Conservation (phyloP, 2,888 invertebrate genomes). For the Dicranocentrus wangi region DNA sequence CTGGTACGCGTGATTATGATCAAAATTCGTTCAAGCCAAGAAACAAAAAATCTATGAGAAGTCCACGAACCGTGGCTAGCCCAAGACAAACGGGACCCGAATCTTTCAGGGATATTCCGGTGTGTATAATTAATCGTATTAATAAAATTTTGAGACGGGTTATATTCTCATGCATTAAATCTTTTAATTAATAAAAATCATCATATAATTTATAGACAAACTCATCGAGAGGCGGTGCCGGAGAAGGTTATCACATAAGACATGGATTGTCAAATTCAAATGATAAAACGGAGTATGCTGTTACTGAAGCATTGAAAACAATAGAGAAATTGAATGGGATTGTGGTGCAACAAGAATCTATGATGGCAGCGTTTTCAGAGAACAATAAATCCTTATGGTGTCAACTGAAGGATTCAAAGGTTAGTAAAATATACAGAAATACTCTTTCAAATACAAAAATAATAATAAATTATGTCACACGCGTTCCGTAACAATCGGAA, state of each 20-base stretch:
- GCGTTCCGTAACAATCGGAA: neutral
- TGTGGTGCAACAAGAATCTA: slow-evolving; percentile 65
- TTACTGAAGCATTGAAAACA: slow-evolving; percentile 40
- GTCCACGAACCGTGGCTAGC: slow-evolving; percentile 41
- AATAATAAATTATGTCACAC: slow-evolving; percentile 9
- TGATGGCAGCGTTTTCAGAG: slow-evolving; percentile 62
- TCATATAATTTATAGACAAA: slow-evolving; percentile 11
- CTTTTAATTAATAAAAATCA: too few species aligned
- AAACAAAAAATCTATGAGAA: slow-evolving; percentile 36
- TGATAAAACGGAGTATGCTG: slow-evolving; percentile 23
- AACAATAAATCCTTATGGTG: slow-evolving; percentile 67
- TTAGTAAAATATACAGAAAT: slow-evolving; percentile 33
- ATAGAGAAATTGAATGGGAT: slow-evolving; percentile 62
- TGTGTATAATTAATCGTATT: too few species aligned
- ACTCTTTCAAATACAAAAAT: neutral
- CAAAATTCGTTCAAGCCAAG: slow-evolving; percentile 44
- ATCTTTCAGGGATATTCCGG: slow-evolving; percentile 10
- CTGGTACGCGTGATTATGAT: slow-evolving; percentile 4
- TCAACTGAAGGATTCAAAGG: slow-evolving; percentile 62
- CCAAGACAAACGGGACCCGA: slow-evolving; percentile 6
- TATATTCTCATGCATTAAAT: too few species aligned
- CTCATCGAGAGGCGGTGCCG: slow-evolving; percentile 35
- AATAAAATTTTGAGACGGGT: slow-evolving; percentile 8
- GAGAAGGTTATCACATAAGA: slow-evolving; percentile 47
- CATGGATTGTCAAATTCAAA: neutral